A percentile compares a stretch with the other conserved stretches of the same genome.
phyloP scores from a whole-genome alignment of 2,797 vertebrate genomes.

The Brachyrhaphis roseni region DNA sequence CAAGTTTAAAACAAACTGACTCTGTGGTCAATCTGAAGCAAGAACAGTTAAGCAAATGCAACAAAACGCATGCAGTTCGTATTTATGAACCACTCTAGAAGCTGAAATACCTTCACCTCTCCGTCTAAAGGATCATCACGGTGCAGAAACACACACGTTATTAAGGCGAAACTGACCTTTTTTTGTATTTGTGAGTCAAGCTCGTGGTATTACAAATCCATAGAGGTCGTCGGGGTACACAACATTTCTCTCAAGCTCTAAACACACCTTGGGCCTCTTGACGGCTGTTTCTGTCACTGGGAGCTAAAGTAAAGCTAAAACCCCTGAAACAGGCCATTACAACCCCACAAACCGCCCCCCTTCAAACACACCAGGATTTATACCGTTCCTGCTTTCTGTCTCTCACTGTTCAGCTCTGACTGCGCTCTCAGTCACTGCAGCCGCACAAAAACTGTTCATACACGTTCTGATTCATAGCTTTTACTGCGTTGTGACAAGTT shows the following conservation, averaged over 20 bases:
- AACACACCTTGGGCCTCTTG: slow-evolving; percentile 31
- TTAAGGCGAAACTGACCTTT: not conserved
- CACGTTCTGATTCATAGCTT: not conserved
- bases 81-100: not conserved
- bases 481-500: not conserved
- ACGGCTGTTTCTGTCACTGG: slow-evolving; percentile 40
- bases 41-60: not conserved
- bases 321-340: slow-evolving; percentile 26
- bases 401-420: slow-evolving; percentile 18
- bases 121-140: not conserved
- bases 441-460: not conserved
- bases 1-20: not conserved
- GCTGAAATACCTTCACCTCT: not conserved
- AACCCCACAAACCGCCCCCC: slow-evolving; percentile 57
- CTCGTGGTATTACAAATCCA: not conserved
- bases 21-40: not conserved
- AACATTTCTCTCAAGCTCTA: slow-evolving; percentile 18
- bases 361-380: slow-evolving; percentile 44
- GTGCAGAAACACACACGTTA: not conserved
- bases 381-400: slow-evolving; percentile 48
- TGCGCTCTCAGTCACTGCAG: slow-evolving; percentile 9
- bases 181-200: slow-evolving; percentile 3
- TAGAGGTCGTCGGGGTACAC: slow-evolving; percentile 1
- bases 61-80: not conserved
- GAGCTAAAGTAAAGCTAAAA: slow-evolving; percentile 33